phyloP scores from a whole-genome alignment of 2,113 vertebrate genomes.

The Mugil cephalus region DNA sequence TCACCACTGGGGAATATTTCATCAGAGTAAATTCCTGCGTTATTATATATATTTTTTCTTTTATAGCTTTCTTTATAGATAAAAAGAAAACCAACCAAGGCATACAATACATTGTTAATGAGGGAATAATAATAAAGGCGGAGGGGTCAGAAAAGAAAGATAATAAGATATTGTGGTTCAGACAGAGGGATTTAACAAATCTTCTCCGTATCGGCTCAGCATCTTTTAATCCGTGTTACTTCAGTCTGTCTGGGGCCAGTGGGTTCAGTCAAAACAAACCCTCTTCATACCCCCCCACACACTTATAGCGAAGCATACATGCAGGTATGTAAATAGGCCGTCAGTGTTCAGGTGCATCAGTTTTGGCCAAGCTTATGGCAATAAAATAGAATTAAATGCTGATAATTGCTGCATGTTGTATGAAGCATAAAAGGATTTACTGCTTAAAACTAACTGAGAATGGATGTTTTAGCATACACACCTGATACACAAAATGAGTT shows the following conservation, averaged over 20 bases:
- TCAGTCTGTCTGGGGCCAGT: slow-evolving; percentile 72
- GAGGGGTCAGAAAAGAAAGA: slow-evolving; percentile 35
- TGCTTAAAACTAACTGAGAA: too few relatives aligned
- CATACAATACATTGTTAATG: slow-evolving; percentile 12
- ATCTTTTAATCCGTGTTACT: slow-evolving; percentile 67
- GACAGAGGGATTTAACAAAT: slow-evolving; percentile 76
- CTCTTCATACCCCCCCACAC: not conserved
- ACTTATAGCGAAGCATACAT: slow-evolving; percentile 1
- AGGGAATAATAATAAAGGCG: slow-evolving; percentile 27
- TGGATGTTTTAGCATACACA: too few relatives aligned
- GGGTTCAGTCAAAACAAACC: slow-evolving; percentile 48
- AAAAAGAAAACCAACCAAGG: not conserved
- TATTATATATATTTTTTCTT: not conserved
- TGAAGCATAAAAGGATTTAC: too few relatives aligned
- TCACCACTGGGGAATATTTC: not conserved
- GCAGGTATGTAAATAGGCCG: not conserved
- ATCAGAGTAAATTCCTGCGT: not conserved
- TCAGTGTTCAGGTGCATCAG: too few relatives aligned
- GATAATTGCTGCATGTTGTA: too few relatives aligned
- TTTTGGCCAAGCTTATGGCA: too few relatives aligned
- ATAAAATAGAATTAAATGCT: too few relatives aligned
- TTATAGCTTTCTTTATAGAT: not conserved
- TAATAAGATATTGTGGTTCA: slow-evolving; percentile 64
- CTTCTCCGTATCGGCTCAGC: slow-evolving; percentile 68
- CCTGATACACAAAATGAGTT: too few relatives aligned